Percentiles rank a stretch among this genome's conserved stretches.
Evolutionary conservation across 1,140 invertebrate species (phyloP).

Genomic region (Drosophila oshimai): DNA sequence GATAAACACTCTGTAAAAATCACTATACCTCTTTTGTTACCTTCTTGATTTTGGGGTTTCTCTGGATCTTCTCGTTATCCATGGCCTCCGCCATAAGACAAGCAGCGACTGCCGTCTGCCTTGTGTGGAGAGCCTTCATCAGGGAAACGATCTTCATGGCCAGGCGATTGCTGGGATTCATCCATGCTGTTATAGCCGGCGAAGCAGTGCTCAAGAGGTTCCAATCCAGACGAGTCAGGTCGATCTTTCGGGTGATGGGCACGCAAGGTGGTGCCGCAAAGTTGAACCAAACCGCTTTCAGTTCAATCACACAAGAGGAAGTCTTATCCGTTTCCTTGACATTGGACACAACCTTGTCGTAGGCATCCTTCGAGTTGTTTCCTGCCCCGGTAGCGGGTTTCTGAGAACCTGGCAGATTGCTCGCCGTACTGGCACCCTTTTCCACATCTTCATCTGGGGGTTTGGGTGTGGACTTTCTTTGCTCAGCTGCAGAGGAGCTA

Average conservation of each 20-base stretch:
- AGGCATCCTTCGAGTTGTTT: constrained; percentile 43
- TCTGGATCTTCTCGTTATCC: constrained; percentile 85
- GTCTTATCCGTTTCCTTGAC: constrained; percentile 83
- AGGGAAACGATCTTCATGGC: constrained; percentile 92
- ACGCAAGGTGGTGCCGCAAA: constrained; percentile 97
- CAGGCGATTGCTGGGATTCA: constrained; percentile 96
- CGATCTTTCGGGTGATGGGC: constrained; percentile 96
- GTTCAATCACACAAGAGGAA: constrained; percentile 92
- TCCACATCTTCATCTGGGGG: constrained; percentile 71
- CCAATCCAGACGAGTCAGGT: constrained; percentile 97
- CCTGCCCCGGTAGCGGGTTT: neutral
- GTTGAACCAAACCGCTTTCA: constrained; percentile 97
- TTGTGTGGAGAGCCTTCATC: constrained; percentile 88
- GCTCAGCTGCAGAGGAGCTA: constrained; percentile 13
- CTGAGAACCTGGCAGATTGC: constrained; percentile 9
- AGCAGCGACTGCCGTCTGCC: constrained; percentile 94
- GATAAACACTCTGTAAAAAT: neutral
- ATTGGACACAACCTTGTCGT: constrained; percentile 73
- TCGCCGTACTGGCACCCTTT: constrained; percentile 38
- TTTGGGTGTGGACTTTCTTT: constrained; percentile 58
- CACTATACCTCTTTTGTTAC: constrained; percentile 11
- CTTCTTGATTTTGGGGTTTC: constrained; percentile 81
- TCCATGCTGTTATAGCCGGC: constrained; percentile 98
- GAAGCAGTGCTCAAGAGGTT: constrained; percentile 97
- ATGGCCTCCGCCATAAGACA: constrained; percentile 97